Base-by-base conservation (phyloP, 2,888 invertebrate genomes). In the Yponomeuta malinellus region DNA sequence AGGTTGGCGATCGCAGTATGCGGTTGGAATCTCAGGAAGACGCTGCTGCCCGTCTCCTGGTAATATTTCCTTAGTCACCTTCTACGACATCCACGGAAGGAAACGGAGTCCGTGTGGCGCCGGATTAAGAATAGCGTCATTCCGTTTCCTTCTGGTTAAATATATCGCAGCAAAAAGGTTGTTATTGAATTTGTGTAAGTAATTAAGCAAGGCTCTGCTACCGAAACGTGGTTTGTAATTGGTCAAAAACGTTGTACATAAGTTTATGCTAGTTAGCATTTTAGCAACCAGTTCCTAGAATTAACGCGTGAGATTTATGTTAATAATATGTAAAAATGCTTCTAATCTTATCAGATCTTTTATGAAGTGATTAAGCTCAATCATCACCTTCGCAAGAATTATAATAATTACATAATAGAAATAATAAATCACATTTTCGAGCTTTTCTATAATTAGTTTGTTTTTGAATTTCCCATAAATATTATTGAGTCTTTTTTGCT, bases 211-310 rank as follows among this genome's bases (percentile, higher is more conserved):
- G 15, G 52, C 12, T 12, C 12, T 15, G 52, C 52, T 59, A 59
- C 52, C 52, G 52, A 59, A 59, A 59, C 52, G 12, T 59, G 2
- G 52, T 59, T 29, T 0, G 29, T 64, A 64, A 64, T 64, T 64
- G 64, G 10, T 23, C 29, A 64, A 64, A 29, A 6, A 64, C 29
- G 8, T 10, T 29, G 29, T 29, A 29, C 29, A 29, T 64, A 29
- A 8, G 85, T 86, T 84, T 82, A 75, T 75, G 81, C 83, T 82
- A 84, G 85, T 82, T 79, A 80, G 85, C 89, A 23, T 64, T 23
- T 64, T 89, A 31, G 52, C 12, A 52, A 69, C 68, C 68, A 29
- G 52, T 69, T 69, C 48, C 2, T 12, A 33, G 37, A 37, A 15
- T n/a, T n/a, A 59, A 52, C 10, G 59, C 12, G 37, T 67, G 33